Percentiles rank a stretch among this genome's conserved stretches.
These are phyloP conservation scores for Pocillopora meandrina DNA, from an alignment of 92 coral and sea anemone species.

Conservation along the genomic window DNA sequence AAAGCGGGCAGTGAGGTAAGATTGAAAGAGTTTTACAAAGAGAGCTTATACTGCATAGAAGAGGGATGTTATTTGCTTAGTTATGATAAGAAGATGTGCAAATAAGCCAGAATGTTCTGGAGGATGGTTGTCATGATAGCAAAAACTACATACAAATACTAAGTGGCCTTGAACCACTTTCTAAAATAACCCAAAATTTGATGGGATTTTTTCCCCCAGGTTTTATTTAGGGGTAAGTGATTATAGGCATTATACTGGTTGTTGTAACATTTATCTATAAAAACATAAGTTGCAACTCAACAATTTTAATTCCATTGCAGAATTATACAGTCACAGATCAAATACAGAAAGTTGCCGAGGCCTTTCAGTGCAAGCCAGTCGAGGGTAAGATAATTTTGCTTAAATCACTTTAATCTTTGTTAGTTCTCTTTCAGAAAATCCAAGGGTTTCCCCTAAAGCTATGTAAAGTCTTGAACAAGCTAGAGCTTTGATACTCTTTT, in stretches of 20 bases:
- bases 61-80: background rate
- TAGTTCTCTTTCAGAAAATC: background rate
- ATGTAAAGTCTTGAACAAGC: background rate
- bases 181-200: no score
- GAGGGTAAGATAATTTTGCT: conserved; percentile 68
- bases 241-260: no score
- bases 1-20: conserved; percentile 89
- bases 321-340: conserved; percentile 87
- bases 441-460: no score
- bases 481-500: background rate
- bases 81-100: no score
- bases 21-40: background rate
- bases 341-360: conserved; percentile 89
- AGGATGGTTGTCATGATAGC: no score
- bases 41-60: background rate
- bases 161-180: no score
- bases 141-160: no score
- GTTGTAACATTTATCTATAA: no score
- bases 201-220: no score
- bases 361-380: conserved; percentile 88
- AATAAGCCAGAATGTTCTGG: no score
- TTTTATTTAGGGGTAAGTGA: no score
- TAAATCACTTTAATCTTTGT: background rate
- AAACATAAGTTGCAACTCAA: background rate
- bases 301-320: conserved; percentile 31